Conservation (phyloP, 2,797 vertebrate species). For the Spheniscus humboldti region DNA sequence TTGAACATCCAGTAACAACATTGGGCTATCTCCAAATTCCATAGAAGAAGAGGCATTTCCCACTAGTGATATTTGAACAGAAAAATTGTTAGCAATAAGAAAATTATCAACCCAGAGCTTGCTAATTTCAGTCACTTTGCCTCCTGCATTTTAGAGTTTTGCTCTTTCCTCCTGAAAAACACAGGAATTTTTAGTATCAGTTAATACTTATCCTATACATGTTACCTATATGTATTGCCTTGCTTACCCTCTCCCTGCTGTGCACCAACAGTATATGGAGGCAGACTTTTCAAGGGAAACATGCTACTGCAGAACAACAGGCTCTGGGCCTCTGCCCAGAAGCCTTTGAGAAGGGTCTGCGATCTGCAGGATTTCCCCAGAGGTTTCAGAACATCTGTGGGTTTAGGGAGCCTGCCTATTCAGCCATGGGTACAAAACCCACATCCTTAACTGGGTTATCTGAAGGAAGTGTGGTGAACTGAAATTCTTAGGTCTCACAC, state of each 20-base stretch:
- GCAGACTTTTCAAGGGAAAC: not conserved
- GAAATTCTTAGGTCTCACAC: not conserved
- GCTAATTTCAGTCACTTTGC: not conserved
- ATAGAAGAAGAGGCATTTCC: not conserved
- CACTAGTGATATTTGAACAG: not conserved
- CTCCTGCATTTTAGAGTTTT: not conserved
- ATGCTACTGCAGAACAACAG: not conserved
- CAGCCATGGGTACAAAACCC: not conserved
- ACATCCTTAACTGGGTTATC: not conserved
- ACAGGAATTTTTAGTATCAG: not conserved
- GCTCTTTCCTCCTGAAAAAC: not conserved
- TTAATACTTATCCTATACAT: not conserved
- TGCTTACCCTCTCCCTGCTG: not conserved
- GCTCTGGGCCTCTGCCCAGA: not conserved
- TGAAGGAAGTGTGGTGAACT: not conserved
- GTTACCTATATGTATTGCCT: not conserved
- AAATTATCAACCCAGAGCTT: not conserved
- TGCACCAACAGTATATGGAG: not conserved
- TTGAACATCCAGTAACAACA: not conserved
- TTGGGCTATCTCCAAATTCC: not conserved
- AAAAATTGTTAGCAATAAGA: not conserved
- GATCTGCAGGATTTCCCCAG: not conserved
- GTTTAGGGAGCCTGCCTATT: not conserved
- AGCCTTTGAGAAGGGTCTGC: not conserved
- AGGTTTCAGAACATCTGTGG: not conserved